These are phyloP conservation scores for Eptesicus fuscus DNA, from an alignment of 2,113 vertebrate genomes.

Conservation along the genomic window DNA sequence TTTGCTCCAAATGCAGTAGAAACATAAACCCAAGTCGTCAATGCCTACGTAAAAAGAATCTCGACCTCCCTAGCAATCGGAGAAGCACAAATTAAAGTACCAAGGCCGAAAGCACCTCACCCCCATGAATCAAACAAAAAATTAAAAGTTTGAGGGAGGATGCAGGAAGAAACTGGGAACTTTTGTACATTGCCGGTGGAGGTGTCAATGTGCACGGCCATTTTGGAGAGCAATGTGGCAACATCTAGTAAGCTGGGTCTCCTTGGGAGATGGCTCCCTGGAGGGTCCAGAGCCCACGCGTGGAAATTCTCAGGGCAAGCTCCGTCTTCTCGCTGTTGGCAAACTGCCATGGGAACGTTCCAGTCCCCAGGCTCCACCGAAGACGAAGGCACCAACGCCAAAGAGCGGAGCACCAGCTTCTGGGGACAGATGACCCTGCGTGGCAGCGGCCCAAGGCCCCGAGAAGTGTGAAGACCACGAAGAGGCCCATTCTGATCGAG, in stretches of 20 bases:
- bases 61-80: neutral
- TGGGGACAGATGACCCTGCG: neutral
- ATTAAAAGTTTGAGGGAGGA: neutral
- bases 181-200: neutral
- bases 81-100: neutral
- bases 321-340: neutral
- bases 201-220: neutral
- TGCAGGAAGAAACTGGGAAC: neutral
- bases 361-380: rapidly evolving
- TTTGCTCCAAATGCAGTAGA: neutral
- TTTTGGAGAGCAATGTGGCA: neutral
- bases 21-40: neutral
- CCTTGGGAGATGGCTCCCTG: neutral
- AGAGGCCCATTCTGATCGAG: neutral
- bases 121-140: neutral
- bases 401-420: neutral
- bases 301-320: neutral
- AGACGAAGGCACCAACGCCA: neutral
- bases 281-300: neutral
- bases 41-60: neutral
- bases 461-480: neutral
- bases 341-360: neutral
- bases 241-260: neutral
- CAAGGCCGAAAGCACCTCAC: neutral
- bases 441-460: neutral